Evolutionary conservation across 2,113 vertebrate genomes (phyloP).

Genomic region (Phalacrocorax aristotelis): DNA sequence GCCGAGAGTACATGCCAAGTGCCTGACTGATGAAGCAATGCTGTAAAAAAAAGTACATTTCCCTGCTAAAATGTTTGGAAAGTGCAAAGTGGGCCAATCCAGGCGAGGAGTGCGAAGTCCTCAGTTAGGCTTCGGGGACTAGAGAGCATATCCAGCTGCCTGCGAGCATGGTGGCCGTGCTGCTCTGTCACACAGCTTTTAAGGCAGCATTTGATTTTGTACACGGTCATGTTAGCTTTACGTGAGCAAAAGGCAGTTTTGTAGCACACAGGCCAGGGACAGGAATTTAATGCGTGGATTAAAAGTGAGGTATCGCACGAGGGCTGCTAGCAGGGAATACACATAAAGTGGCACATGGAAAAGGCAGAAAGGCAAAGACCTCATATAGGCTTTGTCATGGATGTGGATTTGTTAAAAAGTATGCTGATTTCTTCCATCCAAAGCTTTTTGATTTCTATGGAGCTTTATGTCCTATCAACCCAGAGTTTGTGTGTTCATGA

Average conservation of each 20-base stretch:
- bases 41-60: neutral
- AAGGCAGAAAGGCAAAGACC: neutral
- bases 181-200: neutral
- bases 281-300: neutral
- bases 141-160: neutral
- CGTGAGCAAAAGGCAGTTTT: neutral
- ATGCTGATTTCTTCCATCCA: neutral
- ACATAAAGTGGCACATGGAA: neutral
- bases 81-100: neutral
- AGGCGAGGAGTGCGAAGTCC: neutral
- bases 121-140: neutral
- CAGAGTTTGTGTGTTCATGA: neutral
- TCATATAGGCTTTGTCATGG: neutral
- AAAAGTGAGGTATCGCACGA: neutral
- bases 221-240: neutral
- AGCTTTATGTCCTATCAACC: neutral
- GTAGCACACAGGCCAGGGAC: neutral
- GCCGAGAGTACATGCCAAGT: neutral
- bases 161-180: fast-evolving
- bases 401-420: neutral
- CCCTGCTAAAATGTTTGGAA: neutral
- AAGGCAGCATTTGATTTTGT: neutral
- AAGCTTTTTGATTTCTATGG: neutral
- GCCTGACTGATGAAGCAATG: neutral
- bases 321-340: neutral